These are phyloP conservation scores for Poeciliopsis prolifica DNA, from an alignment of 2,113 vertebrate genomes.

Conservation along the genomic window DNA sequence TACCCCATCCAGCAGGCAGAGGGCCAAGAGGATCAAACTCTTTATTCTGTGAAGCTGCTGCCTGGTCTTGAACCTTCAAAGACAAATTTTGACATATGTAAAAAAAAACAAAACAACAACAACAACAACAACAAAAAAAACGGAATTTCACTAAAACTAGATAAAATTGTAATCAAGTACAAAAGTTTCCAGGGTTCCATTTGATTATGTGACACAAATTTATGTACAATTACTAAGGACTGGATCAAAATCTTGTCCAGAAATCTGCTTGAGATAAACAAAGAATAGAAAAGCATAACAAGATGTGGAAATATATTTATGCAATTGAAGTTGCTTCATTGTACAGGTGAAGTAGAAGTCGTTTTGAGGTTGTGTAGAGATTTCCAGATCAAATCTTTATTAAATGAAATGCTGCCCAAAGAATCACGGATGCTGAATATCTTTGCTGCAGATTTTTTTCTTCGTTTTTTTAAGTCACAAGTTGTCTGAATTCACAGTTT, in stretches of 20 bases:
- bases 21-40: slow-evolving; percentile 97
- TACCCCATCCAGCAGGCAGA: slow-evolving; percentile 96
- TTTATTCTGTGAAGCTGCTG: slow-evolving; percentile 85
- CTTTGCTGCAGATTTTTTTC: background rate
- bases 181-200: background rate
- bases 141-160: no score
- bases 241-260: background rate
- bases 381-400: background rate
- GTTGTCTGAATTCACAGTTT: background rate
- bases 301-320: no score
- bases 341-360: background rate
- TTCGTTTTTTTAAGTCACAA: background rate
- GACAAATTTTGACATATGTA: background rate
- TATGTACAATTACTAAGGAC: background rate
- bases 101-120: no score
- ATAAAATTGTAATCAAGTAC: background rate
- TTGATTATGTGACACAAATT: background rate
- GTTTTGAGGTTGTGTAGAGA: background rate
- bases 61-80: slow-evolving; percentile 89
- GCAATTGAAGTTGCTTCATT: background rate
- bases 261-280: background rate
- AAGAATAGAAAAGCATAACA: background rate
- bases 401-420: background rate
- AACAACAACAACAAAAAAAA: no score
- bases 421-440: background rate